A percentile compares a stretch with the other conserved stretches of the same genome.
phyloP scores from a whole-genome alignment of 2,888 invertebrate genomes.

The Penaeus monodon region DNA sequence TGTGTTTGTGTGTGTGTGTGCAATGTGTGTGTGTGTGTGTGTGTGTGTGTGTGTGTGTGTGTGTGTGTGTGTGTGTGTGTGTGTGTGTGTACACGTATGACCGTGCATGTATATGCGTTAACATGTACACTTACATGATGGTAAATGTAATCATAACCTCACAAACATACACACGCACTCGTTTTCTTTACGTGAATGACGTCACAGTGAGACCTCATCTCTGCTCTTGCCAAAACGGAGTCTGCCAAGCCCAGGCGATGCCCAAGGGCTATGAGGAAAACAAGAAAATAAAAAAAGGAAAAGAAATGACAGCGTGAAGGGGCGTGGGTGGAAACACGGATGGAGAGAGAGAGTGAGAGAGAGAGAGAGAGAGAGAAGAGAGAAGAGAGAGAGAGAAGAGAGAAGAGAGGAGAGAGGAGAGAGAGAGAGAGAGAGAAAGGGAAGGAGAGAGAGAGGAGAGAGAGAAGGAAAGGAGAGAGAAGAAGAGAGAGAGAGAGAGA shows the following conservation, averaged over 20 bases:
- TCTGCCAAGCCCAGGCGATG: not conserved
- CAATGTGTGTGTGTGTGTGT: not conserved
- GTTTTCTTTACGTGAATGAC: no score
- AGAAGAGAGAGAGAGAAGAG: not conserved
- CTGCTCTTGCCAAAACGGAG: not conserved
- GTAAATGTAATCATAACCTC: not conserved
- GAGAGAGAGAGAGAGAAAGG: not conserved
- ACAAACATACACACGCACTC: conserved; percentile 7
- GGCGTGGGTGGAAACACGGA: not conserved
- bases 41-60: not conserved
- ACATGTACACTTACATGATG: not conserved
- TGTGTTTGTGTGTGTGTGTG: not conserved
- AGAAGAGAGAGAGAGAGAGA: not conserved
- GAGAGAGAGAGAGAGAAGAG: not conserved
- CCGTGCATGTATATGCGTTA: not conserved
- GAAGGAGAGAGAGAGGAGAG: not conserved
- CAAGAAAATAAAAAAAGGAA: not conserved
- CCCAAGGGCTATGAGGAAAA: not conserved
- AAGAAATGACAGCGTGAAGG: not conserved
- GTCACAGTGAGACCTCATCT: no score
- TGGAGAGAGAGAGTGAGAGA: not conserved
- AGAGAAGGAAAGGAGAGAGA: not conserved
- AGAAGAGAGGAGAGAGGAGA: not conserved
- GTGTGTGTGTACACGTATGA: not conserved
- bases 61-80: not conserved